Conservation (phyloP, 1,140 invertebrate species). For the Drosophila persimilis region DNA sequence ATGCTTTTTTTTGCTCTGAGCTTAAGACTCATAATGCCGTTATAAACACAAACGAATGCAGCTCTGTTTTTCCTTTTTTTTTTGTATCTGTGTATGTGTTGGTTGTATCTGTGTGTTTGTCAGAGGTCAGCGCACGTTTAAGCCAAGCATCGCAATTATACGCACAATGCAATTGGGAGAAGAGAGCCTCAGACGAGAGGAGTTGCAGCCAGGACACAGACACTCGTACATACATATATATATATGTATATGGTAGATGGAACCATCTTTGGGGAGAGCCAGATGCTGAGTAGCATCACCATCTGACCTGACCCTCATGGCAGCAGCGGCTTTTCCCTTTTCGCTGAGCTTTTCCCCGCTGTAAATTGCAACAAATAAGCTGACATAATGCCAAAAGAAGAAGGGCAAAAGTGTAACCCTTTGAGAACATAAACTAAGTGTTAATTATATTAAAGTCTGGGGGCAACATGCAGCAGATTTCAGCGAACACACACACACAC, state of each 20-base stretch:
- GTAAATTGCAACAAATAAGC: conserved; percentile 38
- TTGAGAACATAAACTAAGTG: conserved; percentile 36
- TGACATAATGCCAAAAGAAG: conserved; percentile 3
- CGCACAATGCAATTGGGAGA: conserved; percentile 65
- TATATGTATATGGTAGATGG: conserved; percentile 4
- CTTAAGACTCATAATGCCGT: conserved; percentile 81
- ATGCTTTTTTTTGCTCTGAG: conserved; percentile 43
- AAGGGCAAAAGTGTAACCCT: conserved; percentile 4
- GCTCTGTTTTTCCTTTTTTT: conserved; percentile 26
- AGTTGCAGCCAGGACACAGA: conserved; percentile 6
- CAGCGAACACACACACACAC: not conserved
- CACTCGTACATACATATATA: not conserved
- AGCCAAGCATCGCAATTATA: conserved; percentile 80
- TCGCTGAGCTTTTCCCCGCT: conserved; percentile 29
- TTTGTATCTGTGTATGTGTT: conserved; percentile 34
- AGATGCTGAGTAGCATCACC: conserved; percentile 41
- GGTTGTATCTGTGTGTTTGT: conserved; percentile 43
- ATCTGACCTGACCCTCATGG: conserved; percentile 48
- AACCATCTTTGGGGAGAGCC: conserved; percentile 26
- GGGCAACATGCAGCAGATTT: conserved; percentile 13
- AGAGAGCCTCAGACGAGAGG: not conserved
- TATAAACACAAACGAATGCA: conserved; percentile 67
- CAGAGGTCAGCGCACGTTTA: conserved; percentile 80
- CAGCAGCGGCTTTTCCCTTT: conserved; percentile 27
- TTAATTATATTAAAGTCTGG: conserved; percentile 64